Conservation (phyloP, 2,113 vertebrate species). For the Andinoacara biseriatus region DNA sequence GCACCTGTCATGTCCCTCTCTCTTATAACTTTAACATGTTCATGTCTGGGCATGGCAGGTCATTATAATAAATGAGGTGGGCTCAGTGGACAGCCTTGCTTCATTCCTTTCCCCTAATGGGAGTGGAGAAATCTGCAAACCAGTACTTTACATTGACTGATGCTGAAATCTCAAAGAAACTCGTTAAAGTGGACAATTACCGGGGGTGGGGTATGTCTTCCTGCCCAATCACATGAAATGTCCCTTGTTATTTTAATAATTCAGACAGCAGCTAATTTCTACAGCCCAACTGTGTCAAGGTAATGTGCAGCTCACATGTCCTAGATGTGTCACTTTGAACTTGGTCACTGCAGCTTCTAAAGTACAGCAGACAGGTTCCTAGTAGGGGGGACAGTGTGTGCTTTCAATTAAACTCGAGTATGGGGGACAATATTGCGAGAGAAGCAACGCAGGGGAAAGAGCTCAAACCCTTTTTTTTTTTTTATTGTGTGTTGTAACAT, state of each 20-base stretch:
- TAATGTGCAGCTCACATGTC: conserved; percentile 92
- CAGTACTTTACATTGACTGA: conserved; percentile 88
- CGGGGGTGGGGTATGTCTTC: conserved; percentile 79
- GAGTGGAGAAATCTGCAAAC: conserved; percentile 88
- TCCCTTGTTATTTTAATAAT: conserved; percentile 99
- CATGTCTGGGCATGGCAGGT: conserved; percentile 95
- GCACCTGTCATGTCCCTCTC: conserved; percentile 90
- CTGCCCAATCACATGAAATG: conserved; percentile 93
- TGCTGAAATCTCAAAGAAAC: conserved; percentile 89
- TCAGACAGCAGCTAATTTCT: conserved; percentile 94
- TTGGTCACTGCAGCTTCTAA: conserved; percentile 78
- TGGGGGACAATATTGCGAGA: conserved; percentile 5
- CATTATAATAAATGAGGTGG: conserved; percentile 99
- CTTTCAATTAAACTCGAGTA: conserved; percentile 64
- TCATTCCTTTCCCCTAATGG: conserved; percentile 86
- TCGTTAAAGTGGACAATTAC: conserved; percentile 95
- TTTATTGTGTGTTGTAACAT: conserved; percentile 16
- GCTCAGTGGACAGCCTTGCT: conserved; percentile 83
- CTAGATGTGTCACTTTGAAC: conserved; percentile 93
- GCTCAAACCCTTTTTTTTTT: conserved; percentile 13
- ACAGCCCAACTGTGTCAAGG: conserved; percentile 93
- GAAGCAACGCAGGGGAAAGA: conserved; percentile 12
- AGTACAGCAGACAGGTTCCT: conserved; percentile 50
- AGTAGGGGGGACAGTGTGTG: conserved; percentile 4
- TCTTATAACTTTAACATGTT: conserved; percentile 93